Evolutionary conservation across 1,140 invertebrate genomes (phyloP).

Genomic region (Drosophila funebris): DNA sequence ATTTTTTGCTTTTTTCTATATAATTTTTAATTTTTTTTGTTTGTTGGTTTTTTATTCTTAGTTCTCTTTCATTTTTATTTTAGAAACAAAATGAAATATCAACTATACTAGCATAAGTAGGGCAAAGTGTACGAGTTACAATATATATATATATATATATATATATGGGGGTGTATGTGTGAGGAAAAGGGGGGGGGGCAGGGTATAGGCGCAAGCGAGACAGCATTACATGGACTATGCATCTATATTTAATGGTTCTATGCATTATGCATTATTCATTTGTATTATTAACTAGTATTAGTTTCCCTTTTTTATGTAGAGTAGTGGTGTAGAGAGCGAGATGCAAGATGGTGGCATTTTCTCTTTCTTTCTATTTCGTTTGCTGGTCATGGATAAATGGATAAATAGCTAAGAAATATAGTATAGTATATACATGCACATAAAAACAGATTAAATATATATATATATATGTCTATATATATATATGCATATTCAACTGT

Average conservation of each 20-base stretch:
- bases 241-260: slow-evolving; percentile 1
- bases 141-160: slow-evolving; percentile 4
- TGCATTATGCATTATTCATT: slow-evolving; percentile 4
- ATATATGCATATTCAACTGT: too few relatives aligned
- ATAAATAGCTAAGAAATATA: neutral
- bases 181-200: neutral
- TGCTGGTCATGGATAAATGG: too few relatives aligned
- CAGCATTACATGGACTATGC: slow-evolving; percentile 12
- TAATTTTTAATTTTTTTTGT: slow-evolving; percentile 8
- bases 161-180: slow-evolving; percentile 1
- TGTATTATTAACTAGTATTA: neutral
- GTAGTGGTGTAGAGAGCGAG: neutral
- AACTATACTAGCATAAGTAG: slow-evolving; percentile 58
- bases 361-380: neutral
- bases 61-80: slow-evolving; percentile 67
- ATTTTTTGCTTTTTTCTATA: neutral
- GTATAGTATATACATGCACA: neutral
- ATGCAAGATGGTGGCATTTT: neutral
- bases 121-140: slow-evolving; percentile 45
- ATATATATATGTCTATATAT: neutral
- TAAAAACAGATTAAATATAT: too few relatives aligned
- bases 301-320: neutral
- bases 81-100: slow-evolving; percentile 73
- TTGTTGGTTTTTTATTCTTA: slow-evolving; percentile 28
- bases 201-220: slow-evolving; percentile 32